Conservation (phyloP, 2,113 vertebrate species). For the Synchiropus splendidus region DNA sequence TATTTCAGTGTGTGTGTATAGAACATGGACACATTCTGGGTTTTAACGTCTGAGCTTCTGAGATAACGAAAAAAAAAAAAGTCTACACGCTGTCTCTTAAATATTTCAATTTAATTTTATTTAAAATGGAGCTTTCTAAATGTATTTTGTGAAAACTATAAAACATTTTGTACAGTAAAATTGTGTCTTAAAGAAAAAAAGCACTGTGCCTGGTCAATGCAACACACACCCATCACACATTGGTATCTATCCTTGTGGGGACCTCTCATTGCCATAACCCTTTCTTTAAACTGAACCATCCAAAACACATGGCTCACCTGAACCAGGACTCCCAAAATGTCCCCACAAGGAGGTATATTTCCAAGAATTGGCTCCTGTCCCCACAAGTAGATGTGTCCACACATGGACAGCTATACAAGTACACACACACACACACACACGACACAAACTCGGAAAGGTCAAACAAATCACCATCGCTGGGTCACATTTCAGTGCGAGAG, state of each 20-base stretch:
- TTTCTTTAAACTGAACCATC: too few relatives aligned
- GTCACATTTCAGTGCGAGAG: constrained; percentile 59
- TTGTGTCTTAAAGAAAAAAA: constrained; percentile 64
- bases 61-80: not conserved
- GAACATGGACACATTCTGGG: constrained; percentile 61
- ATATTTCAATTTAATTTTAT: constrained; percentile 78
- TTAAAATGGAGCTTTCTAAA: constrained; percentile 79
- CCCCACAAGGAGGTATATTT: too few relatives aligned
- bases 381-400: too few relatives aligned
- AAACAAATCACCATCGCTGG: constrained; percentile 56
- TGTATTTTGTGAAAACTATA: constrained; percentile 78
- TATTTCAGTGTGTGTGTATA: constrained; percentile 60
- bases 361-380: too few relatives aligned
- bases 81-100: constrained; percentile 70
- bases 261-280: too few relatives aligned
- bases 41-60: constrained; percentile 57
- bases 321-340: too few relatives aligned
- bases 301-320: too few relatives aligned
- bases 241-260: too few relatives aligned
- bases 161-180: constrained; percentile 78
- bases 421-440: constrained; percentile 51
- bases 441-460: constrained; percentile 59
- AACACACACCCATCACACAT: too few relatives aligned
- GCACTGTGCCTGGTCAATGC: constrained; percentile 38
- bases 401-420: too few relatives aligned